Evolutionary conservation across 2,797 vertebrate genomes (phyloP).

Genomic region (Urosaurus nigricauda): DNA sequence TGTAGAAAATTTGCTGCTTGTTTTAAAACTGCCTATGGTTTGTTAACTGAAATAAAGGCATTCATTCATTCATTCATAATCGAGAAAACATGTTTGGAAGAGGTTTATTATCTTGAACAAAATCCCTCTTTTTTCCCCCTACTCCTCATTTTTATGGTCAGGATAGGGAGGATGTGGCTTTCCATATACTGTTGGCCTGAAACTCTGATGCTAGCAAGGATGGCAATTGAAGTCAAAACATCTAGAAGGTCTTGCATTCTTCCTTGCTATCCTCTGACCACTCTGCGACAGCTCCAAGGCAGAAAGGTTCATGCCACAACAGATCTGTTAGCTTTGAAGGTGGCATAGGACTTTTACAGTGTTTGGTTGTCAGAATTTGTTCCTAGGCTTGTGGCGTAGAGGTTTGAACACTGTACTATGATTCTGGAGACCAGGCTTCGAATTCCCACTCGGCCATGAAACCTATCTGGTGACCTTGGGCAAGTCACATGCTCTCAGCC

Average conservation of each 20-base stretch:
- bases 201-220: background rate
- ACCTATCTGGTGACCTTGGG: no score
- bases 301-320: background rate
- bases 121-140: background rate
- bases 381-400: background rate
- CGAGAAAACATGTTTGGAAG: background rate
- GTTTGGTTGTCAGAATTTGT: background rate
- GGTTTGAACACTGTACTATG: no score
- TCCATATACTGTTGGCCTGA: background rate
- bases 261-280: background rate
- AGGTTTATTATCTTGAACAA: background rate
- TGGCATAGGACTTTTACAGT: background rate
- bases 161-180: background rate
- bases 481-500: no score
- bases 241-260: no score
- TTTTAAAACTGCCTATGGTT: no score
- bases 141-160: background rate
- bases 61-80: no score
- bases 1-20: no score
- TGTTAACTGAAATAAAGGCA: no score
- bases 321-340: background rate
- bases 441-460: no score
- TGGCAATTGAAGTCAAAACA: background rate
- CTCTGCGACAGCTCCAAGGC: background rate
- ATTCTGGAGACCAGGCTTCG: no score